Evolutionary conservation across 2,797 vertebrate genomes (phyloP), one percentile per base, ranked within the genome.

Genomic region (Zenarchopterus dispar): DNA sequence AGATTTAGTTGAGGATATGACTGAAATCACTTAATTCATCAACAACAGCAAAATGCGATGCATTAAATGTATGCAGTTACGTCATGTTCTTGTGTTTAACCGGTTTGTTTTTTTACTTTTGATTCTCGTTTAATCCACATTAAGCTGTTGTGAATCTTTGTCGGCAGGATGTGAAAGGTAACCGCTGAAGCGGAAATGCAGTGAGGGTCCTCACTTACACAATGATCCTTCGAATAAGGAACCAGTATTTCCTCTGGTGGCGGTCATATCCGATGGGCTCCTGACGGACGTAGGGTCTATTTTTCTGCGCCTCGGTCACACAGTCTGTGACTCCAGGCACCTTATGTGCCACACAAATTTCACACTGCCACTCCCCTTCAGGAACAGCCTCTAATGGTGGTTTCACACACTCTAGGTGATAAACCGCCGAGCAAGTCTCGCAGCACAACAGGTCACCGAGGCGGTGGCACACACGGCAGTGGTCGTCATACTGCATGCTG

Each of bases 291-390:
- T 98, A 99, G 0, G 98, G 98, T 80, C 94, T 94, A 84, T 93
- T 97, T 91, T 95, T 98, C 94, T 99, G 97, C 56, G 94, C 95
- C 91, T 99, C 97, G 39, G 96, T 92, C 69, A 99, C 91, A 53
- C 96, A 97, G 95, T 99, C 96, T 16, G 94, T 96, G 58, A 98
- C 97, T 0, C 98, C 98, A 1, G 97, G 93, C 84, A 99, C 96
- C 88, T 96, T 95, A 71, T 99, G 97, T 0, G 97, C 97, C 67
- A 96, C 97, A 2, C 98, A 99, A 24, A 99, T 94, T 89, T 99
- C 98, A 22, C 98, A 99, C 94, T 98, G 97, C 98, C 98, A 99
- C 74, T 99, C 98, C 8, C 99, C 98, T 91, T 99, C 98, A 0
- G 98, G 98, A 17, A 99, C 98, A 75, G 94, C 96, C 83, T 95